A percentile compares a stretch with the other conserved stretches of the same genome.
Evolutionary conservation across 2,888 invertebrate genomes (phyloP).

Genomic region (Junonia oenone): DNA sequence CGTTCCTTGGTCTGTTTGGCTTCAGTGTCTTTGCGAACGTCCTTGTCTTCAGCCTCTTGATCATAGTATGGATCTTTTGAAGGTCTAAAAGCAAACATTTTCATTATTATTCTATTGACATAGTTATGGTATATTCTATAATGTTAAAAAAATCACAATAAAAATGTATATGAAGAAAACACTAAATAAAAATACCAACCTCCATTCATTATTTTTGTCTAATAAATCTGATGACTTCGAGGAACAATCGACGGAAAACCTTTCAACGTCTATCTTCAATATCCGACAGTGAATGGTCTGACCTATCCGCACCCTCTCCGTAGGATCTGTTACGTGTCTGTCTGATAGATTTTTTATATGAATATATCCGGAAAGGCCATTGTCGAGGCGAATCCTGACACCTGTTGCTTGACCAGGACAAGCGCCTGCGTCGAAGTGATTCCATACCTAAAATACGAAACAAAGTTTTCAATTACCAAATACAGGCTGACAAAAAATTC

Average conservation of each 20-base stretch:
- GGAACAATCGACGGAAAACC: constrained; percentile 95
- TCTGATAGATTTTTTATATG: constrained; percentile 96
- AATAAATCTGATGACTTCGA: constrained; percentile 94
- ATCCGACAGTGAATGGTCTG: constrained; percentile 93
- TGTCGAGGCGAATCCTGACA: constrained; percentile 92
- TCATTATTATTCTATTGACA: no score
- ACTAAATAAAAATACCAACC: constrained; percentile 58
- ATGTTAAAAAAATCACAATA: no score
- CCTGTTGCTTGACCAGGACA: constrained; percentile 98
- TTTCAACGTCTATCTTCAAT: constrained; percentile 96
- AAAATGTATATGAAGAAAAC: no score
- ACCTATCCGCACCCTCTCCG: constrained; percentile 91
- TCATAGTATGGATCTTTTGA: constrained; percentile 95
- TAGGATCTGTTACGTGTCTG: constrained; percentile 94
- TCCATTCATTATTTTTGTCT: constrained; percentile 95
- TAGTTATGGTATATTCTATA: no score
- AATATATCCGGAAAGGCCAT: constrained; percentile 94
- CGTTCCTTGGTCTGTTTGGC: constrained; percentile 89
- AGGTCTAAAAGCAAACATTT: constrained; percentile 77
- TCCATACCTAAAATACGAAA: constrained; percentile 94
- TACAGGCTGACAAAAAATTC: background rate
- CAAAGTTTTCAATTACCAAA: no score
- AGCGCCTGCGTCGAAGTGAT: constrained; percentile 96
- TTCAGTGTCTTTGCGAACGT: constrained; percentile 87
- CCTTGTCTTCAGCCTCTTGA: constrained; percentile 88